These are phyloP conservation scores for Folsomia candida DNA, from an alignment of 2,888 invertebrate genomes.

Conservation along the genomic window DNA sequence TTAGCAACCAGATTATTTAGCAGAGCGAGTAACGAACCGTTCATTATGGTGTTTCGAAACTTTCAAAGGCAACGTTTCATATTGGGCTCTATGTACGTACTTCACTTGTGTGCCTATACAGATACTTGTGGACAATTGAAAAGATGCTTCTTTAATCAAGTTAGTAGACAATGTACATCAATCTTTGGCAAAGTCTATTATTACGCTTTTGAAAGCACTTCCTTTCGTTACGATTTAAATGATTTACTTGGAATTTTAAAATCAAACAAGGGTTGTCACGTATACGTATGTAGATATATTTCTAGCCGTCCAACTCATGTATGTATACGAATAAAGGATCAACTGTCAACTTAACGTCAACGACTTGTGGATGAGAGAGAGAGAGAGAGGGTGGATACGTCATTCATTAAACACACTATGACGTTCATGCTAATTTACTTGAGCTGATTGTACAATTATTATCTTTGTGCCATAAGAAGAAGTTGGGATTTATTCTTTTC, in stretches of 20 bases:
- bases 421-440: not conserved
- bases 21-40: too few relatives aligned
- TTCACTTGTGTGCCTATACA: too few relatives aligned
- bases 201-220: not conserved
- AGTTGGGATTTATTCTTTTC: not conserved
- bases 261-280: not conserved
- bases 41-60: too few relatives aligned
- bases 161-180: slow-evolving; percentile 8
- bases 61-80: too few relatives aligned
- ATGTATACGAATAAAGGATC: not conserved
- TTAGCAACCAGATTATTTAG: too few relatives aligned
- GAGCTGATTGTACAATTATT: not conserved
- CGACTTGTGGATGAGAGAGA: not conserved
- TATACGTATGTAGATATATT: too few relatives aligned
- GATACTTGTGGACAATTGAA: not conserved
- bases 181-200: not conserved
- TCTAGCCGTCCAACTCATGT: not conserved
- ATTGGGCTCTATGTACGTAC: too few relatives aligned
- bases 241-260: not conserved
- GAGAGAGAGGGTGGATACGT: not conserved
- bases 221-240: not conserved
- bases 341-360: not conserved
- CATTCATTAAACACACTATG: too few relatives aligned
- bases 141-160: not conserved
- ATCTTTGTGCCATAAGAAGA: not conserved